phyloP scores from a whole-genome alignment of 2,113 vertebrate genomes.

The Brachypodius melanocephalos region DNA sequence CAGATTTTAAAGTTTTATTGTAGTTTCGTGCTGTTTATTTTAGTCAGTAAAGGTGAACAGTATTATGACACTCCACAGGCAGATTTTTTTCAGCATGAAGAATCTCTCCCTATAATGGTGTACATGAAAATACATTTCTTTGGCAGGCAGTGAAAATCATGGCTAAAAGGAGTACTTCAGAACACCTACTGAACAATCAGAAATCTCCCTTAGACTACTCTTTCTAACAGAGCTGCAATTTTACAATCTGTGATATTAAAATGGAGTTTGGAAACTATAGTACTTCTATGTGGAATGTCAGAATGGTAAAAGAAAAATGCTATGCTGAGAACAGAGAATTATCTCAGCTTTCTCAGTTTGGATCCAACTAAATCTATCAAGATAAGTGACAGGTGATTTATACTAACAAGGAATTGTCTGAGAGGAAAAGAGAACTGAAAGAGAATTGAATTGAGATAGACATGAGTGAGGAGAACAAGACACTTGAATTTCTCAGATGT shows the following conservation, averaged over 20 bases:
- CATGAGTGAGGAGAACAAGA: constrained; percentile 24
- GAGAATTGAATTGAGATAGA: constrained; percentile 42
- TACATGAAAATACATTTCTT: neutral
- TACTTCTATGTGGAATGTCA: neutral
- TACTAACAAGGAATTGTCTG: constrained; percentile 59
- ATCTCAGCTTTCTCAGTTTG: neutral
- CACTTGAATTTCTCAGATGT: constrained; percentile 42
- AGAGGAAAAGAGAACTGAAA: constrained; percentile 52
- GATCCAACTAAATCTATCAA: constrained; percentile 35
- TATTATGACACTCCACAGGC: neutral
- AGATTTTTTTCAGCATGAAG: neutral
- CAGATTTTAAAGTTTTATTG: neutral
- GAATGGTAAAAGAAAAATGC: neutral
- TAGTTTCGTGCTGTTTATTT: neutral
- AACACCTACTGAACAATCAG: neutral
- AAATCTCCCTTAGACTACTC: neutral
- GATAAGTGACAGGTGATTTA: constrained; percentile 55
- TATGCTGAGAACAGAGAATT: neutral
- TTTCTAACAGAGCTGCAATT: neutral
- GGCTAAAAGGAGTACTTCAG: neutral
- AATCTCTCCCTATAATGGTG: neutral
- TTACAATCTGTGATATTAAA: neutral
- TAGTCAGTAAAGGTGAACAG: neutral
- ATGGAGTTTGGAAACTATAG: neutral
- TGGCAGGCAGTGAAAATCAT: neutral